Percentiles rank a stretch among this genome's conserved stretches.
Evolutionary conservation across 1,140 invertebrate genomes (phyloP).

Genomic region (Brachionus rubens): DNA sequence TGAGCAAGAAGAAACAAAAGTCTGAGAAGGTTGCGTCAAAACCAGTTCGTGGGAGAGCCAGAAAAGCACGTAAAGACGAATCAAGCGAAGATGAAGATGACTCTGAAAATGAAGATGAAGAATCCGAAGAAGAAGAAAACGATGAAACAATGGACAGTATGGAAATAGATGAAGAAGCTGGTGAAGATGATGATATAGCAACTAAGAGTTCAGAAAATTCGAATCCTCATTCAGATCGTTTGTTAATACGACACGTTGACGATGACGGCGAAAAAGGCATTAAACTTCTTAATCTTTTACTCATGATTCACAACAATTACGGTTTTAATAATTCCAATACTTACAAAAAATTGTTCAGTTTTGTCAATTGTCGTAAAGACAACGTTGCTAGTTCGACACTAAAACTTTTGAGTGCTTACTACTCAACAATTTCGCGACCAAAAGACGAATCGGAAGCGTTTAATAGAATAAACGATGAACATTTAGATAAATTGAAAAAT

Average conservation of each 20-base stretch:
- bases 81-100: constrained; percentile 51
- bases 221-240: neutral
- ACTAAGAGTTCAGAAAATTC: neutral
- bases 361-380: constrained; percentile 20
- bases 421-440: neutral
- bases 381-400: constrained; percentile 12
- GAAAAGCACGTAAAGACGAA: constrained; percentile 37
- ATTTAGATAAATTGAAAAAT: constrained; percentile 77
- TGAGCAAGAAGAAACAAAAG: constrained; percentile 50
- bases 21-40: constrained; percentile 51
- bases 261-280: constrained; percentile 42
- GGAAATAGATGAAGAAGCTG: constrained; percentile 45
- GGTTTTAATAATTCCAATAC: neutral
- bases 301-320: constrained; percentile 20
- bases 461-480: constrained; percentile 60
- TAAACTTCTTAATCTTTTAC: constrained; percentile 12
- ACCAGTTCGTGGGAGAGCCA: constrained; percentile 51
- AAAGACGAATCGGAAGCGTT: constrained; percentile 64
- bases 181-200: constrained; percentile 12
- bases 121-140: constrained; percentile 53
- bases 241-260: constrained; percentile 4
- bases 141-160: constrained; percentile 40
- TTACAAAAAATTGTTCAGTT: constrained; percentile 30
- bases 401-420: constrained; percentile 5
- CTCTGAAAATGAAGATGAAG: constrained; percentile 52